These are phyloP conservation scores for Rhabdornis inornatus DNA, from an alignment of 2,113 vertebrate species.

Conservation along the genomic window DNA sequence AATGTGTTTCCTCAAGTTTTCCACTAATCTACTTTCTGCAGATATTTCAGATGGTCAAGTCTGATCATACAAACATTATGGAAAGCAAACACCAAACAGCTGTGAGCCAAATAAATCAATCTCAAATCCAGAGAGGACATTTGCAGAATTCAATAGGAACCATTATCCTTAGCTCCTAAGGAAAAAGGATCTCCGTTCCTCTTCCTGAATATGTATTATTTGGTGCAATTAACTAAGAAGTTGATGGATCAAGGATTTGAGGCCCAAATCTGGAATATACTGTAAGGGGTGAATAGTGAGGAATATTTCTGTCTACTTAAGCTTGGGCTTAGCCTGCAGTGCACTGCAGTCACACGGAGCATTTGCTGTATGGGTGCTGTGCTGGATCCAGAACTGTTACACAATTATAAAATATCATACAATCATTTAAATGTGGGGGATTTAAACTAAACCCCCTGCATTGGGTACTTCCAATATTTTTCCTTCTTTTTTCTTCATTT, in stretches of 20 bases:
- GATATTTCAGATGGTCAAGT: slow-evolving; percentile 20
- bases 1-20: slow-evolving; percentile 10
- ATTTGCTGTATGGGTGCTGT: neutral
- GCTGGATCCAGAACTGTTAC: neutral
- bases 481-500: neutral
- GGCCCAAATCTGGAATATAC: neutral
- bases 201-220: neutral
- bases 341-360: neutral
- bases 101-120: neutral
- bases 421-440: neutral
- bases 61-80: neutral
- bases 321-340: neutral
- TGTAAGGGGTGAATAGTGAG: neutral
- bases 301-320: neutral
- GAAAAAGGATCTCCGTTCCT: neutral
- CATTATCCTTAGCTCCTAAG: neutral
- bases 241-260: neutral
- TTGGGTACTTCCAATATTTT: neutral
- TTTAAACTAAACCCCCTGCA: neutral
- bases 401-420: neutral
- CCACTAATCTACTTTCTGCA: slow-evolving; percentile 9
- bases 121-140: neutral
- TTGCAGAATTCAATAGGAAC: neutral
- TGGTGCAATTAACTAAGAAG: neutral
- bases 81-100: neutral